These are phyloP conservation scores for Alsophila aescularia DNA, from an alignment of 2,888 invertebrate genomes.

Conservation along the genomic window DNA sequence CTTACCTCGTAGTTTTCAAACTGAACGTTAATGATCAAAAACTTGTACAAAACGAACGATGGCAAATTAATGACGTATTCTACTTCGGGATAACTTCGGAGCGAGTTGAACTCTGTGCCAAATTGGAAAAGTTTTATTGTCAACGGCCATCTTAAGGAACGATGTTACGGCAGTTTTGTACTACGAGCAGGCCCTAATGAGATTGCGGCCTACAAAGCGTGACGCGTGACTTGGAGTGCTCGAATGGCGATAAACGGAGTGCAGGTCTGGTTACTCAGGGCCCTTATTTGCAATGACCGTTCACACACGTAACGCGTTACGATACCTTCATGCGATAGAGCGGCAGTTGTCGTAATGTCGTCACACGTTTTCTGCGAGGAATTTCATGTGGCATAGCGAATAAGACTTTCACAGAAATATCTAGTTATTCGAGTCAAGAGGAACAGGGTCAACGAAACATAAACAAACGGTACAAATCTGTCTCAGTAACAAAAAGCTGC, in stretches of 20 bases:
- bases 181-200: conserved; percentile 6
- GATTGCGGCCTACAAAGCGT: not conserved
- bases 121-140: conserved; percentile 26
- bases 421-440: too few species aligned
- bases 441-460: too few species aligned
- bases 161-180: conserved; percentile 6
- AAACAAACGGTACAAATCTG: not conserved
- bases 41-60: conserved; percentile 9
- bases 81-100: conserved; percentile 6
- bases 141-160: conserved; percentile 19
- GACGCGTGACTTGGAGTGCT: too few species aligned
- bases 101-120: conserved; percentile 10
- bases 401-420: too few species aligned
- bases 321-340: too few species aligned
- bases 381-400: too few species aligned
- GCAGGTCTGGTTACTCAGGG: too few species aligned
- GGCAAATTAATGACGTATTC: conserved; percentile 26
- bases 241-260: too few species aligned
- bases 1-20: conserved; percentile 10
- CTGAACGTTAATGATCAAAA: conserved; percentile 15
- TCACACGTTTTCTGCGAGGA: too few species aligned
- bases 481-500: not conserved
- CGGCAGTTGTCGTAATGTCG: too few species aligned
- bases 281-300: too few species aligned
- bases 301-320: too few species aligned